Percentiles rank a stretch among this genome's conserved stretches.
Conservation (phyloP, 2,797 vertebrate genomes). For the Pogoniulus pusillus region DNA sequence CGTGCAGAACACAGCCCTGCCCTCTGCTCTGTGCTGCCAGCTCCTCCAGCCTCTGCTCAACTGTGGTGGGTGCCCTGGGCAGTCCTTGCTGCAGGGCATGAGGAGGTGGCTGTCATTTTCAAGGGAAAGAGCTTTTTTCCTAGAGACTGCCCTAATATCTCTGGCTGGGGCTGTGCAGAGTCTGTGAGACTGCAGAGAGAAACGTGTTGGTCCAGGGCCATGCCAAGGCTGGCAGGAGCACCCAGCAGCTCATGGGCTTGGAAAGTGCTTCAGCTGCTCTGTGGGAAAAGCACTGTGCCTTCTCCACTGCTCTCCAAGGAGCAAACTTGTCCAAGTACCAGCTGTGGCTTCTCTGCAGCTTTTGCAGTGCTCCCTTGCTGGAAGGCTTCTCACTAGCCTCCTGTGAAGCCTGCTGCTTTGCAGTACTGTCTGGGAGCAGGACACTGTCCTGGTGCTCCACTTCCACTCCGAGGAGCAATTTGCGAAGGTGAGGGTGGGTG, state of each 20-base stretch:
- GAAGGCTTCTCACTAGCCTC: background rate
- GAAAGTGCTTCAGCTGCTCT: background rate
- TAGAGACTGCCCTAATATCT: background rate
- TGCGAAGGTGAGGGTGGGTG: background rate
- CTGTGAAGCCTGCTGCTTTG: background rate
- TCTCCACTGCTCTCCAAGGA: background rate
- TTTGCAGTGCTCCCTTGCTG: background rate
- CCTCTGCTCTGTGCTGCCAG: background rate
- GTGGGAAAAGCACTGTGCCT: background rate
- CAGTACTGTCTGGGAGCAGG: background rate
- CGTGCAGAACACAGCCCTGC: background rate
- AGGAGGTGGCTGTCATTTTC: constrained; percentile 19
- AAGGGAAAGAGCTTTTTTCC: background rate
- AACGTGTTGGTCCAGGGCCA: background rate
- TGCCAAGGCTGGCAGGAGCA: background rate
- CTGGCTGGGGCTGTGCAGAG: background rate
- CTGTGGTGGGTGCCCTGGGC: background rate
- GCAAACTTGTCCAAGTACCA: background rate
- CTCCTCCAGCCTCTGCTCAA: background rate
- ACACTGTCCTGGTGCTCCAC: background rate
- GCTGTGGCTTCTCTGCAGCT: background rate
- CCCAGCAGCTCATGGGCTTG: background rate
- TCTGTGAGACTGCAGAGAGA: background rate
- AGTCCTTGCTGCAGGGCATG: background rate
- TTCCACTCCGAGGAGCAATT: fast-evolving